Evolutionary conservation across 2,113 vertebrate species (phyloP).

Genomic region (Apaloderma vittatum): DNA sequence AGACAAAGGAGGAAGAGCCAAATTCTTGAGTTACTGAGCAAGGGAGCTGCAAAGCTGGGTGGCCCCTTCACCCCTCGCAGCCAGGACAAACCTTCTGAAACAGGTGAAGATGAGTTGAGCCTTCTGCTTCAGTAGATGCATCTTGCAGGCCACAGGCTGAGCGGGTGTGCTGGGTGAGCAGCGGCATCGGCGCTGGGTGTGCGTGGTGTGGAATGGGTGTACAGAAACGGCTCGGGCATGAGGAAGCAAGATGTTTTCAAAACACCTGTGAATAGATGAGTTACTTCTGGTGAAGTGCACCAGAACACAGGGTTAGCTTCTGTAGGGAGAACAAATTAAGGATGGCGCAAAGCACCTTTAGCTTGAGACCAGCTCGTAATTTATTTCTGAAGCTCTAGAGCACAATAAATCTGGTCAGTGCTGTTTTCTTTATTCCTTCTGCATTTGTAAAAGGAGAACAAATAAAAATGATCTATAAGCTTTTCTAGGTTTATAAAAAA

Average conservation of each 20-base stretch:
- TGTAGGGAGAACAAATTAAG: not conserved
- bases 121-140: not conserved
- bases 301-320: not conserved
- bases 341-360: not conserved
- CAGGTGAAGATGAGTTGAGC: not conserved
- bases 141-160: not conserved
- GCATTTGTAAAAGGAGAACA: not conserved
- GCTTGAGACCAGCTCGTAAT: not conserved
- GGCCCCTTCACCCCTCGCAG: not conserved
- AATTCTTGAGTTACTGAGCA: not conserved
- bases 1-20: not conserved
- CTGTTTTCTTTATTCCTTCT: slow-evolving; percentile 4
- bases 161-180: not conserved
- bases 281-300: slow-evolving; percentile 25
- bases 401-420: not conserved
- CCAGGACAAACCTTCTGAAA: not conserved
- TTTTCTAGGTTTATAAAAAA: not conserved
- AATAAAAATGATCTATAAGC: not conserved
- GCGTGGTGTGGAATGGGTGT: not conserved
- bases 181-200: slow-evolving; percentile 12
- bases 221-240: slow-evolving; percentile 48
- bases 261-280: not conserved
- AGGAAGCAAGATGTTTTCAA: slow-evolving; percentile 36
- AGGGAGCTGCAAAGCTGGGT: not conserved
- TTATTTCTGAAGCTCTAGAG: not conserved